These are phyloP conservation scores for Protophormia terraenovae DNA, from an alignment of 2,888 invertebrate species.

Conservation along the genomic window DNA sequence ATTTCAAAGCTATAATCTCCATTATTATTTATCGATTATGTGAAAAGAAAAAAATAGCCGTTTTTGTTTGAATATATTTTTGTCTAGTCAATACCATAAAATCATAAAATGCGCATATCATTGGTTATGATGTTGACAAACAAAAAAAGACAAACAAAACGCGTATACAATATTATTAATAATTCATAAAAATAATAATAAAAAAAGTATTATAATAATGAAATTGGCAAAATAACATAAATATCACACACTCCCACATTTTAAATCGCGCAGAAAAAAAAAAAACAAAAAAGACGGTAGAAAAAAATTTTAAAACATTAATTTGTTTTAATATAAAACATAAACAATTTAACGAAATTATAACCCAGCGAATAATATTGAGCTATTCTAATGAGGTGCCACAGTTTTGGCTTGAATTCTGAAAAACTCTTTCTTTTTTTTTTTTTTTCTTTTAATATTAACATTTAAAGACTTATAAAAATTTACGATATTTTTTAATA, in stretches of 20 bases:
- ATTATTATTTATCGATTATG: slow-evolving; percentile 20
- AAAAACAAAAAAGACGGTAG: background rate
- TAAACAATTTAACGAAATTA: background rate
- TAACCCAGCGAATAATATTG: background rate
- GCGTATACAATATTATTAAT: background rate
- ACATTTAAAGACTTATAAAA: too few species aligned
- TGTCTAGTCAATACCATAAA: background rate
- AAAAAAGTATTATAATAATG: background rate
- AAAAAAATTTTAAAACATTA: background rate
- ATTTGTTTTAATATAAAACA: slow-evolving; percentile 16
- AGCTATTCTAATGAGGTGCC: too few species aligned
- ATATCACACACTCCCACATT: slow-evolving; percentile 35
- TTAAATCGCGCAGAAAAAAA: background rate
- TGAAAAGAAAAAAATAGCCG: background rate
- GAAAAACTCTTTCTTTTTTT: too few species aligned
- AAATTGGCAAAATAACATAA: slow-evolving; percentile 8
- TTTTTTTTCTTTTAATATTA: too few species aligned
- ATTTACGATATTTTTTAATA: too few species aligned
- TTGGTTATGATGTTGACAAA: slow-evolving; percentile 1
- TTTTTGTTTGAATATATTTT: slow-evolving; percentile 8
- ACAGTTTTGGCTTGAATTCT: too few species aligned
- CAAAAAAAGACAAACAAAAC: background rate
- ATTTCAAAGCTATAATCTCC: background rate
- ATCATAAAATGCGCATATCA: slow-evolving; percentile 10
- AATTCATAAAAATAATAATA: slow-evolving; percentile 14